Conservation (phyloP, 2,888 invertebrate species). For the Drosophila macrospina region DNA sequence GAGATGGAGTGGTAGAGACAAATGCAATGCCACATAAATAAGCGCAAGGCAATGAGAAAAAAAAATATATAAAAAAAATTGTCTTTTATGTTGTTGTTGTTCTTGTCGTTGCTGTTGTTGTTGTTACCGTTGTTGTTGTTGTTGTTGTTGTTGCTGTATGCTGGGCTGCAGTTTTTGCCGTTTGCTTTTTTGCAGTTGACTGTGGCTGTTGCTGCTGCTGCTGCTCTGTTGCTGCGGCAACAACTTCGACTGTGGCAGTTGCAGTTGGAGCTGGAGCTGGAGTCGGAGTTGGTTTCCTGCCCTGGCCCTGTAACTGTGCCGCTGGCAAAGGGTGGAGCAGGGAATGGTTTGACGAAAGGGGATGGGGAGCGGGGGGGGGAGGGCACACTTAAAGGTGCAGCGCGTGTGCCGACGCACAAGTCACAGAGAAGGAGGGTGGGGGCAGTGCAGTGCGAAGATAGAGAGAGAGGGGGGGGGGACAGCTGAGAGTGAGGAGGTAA, state of each 20-base stretch:
- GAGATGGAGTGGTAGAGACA: constrained; percentile 13
- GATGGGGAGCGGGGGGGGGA: not conserved
- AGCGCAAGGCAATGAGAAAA: constrained; percentile 52
- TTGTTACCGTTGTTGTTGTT: constrained; percentile 28
- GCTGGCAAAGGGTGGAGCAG: constrained; percentile 16
- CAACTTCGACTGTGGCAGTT: constrained; percentile 18
- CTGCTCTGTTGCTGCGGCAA: constrained; percentile 21
- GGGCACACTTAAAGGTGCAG: constrained; percentile 74
- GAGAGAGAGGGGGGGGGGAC: not conserved
- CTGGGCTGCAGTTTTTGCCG: constrained; percentile 45
- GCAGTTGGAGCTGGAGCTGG: constrained; percentile 29
- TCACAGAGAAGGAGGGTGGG: constrained; percentile 6
- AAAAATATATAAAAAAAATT: constrained; percentile 59
- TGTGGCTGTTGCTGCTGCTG: constrained; percentile 28
- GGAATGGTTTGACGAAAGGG: too few species aligned
- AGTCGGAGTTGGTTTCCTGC: constrained; percentile 59
- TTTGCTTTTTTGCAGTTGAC: constrained; percentile 28
- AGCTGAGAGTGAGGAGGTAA: constrained; percentile 49
- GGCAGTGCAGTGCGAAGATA: not conserved
- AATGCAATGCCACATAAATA: constrained; percentile 76
- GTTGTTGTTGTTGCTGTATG: constrained; percentile 21
- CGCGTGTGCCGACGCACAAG: constrained; percentile 77
- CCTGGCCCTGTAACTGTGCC: constrained; percentile 39
- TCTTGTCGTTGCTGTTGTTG: too few species aligned
- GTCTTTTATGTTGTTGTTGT: constrained; percentile 72